phyloP scores from a whole-genome alignment of 35 echinoderm and acorn worm species.

The Chiridota heheva region DNA sequence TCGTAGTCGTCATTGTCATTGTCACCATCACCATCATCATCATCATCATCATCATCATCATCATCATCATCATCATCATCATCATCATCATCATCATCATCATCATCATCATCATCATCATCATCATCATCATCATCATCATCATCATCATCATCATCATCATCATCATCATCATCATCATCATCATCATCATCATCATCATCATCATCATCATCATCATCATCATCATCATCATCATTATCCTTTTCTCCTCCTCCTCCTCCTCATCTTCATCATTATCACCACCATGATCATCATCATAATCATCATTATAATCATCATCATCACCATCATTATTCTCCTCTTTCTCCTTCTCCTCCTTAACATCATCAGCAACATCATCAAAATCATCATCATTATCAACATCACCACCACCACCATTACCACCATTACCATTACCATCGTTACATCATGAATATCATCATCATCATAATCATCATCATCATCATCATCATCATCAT shows the following conservation, averaged over 20 bases:
- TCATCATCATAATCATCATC: too few species aligned
- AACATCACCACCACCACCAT: too few species aligned
- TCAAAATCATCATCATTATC: too few species aligned
- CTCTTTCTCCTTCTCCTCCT: neutral
- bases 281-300: neutral
- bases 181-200: neutral
- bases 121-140: slow-evolving; percentile 8
- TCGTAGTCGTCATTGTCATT: neutral
- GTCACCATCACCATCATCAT: neutral
- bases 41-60: neutral
- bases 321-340: too few species aligned
- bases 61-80: slow-evolving; percentile 8
- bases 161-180: neutral
- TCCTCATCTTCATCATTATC: too few species aligned
- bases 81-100: slow-evolving; percentile 9
- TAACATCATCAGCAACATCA: too few species aligned
- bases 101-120: slow-evolving; percentile 8
- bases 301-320: too few species aligned
- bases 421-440: too few species aligned
- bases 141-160: neutral
- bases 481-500: neutral
- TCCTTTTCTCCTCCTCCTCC: too few species aligned
- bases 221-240: slow-evolving; percentile 8
- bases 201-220: slow-evolving; percentile 9
- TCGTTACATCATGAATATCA: too few species aligned